These are phyloP conservation scores for Tricholaema leucomelas DNA, from an alignment of 2,113 vertebrate genomes.

Conservation along the genomic window DNA sequence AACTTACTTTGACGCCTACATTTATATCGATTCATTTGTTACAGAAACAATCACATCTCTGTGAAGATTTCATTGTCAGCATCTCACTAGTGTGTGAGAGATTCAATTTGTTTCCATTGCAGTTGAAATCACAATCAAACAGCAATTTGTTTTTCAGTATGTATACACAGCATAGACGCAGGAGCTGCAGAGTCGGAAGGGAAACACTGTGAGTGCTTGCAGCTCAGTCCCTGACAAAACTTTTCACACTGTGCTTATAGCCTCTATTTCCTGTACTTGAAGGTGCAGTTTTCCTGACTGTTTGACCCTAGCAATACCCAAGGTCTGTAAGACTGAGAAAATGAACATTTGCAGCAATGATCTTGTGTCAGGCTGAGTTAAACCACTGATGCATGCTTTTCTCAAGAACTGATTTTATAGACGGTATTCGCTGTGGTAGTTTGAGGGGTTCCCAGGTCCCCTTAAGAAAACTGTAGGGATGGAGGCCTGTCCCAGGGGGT, in stretches of 20 bases:
- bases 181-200: background rate
- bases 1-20: background rate
- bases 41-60: background rate
- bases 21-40: slow-evolving; percentile 38
- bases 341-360: no score
- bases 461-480: no score
- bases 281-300: background rate
- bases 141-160: background rate
- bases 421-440: background rate
- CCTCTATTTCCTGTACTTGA: background rate
- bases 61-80: background rate
- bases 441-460: no score
- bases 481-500: no score
- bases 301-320: background rate
- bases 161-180: fast-evolving
- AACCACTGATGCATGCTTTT: background rate
- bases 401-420: background rate
- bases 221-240: background rate
- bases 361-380: background rate
- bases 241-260: background rate
- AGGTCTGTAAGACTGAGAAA: background rate
- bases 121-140: background rate
- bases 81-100: background rate
- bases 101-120: background rate
- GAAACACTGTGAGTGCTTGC: background rate